Percentiles rank a stretch among this genome's conserved stretches.
Evolutionary conservation across 2,888 invertebrate genomes (phyloP).

Genomic region (Phoenoteleia sp.): DNA sequence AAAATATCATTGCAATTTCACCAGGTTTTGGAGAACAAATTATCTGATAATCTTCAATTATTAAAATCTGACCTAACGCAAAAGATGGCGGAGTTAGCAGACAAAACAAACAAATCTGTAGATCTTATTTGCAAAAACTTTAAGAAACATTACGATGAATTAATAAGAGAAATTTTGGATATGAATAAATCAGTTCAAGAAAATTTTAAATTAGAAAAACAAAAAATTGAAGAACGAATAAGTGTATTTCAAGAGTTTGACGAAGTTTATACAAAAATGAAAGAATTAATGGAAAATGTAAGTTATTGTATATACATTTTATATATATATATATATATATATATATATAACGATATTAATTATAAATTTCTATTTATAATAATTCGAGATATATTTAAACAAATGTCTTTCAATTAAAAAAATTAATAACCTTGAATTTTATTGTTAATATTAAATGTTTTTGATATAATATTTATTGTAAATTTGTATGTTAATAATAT

Average conservation of each 20-base stretch:
- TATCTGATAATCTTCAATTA: constrained; percentile 78
- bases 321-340: no score
- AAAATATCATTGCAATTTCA: constrained; percentile 78
- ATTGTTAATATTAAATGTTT: not conserved
- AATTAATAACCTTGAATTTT: no score
- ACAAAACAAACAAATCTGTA: constrained; percentile 77
- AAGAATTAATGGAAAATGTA: constrained; percentile 44
- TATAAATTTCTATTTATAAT: no score
- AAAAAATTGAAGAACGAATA: constrained; percentile 73
- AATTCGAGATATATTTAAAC: no score
- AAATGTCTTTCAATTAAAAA: no score
- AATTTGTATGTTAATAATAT: no score
- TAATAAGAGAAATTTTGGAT: constrained; percentile 73
- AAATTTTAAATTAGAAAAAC: constrained; percentile 67
- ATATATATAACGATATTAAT: no score
- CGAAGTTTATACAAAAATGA: constrained; percentile 58
- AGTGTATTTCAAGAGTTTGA: constrained; percentile 51
- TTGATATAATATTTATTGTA: constrained; percentile 52
- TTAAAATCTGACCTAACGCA: constrained; percentile 75
- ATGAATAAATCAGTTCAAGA: constrained; percentile 74
- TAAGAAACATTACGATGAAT: constrained; percentile 75
- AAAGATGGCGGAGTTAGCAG: constrained; percentile 77
- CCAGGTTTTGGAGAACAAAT: constrained; percentile 78
- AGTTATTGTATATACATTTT: not conserved
- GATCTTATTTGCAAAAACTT: constrained; percentile 74